phyloP scores from a whole-genome alignment of 1,140 invertebrate species.

The Drosophila subobscura region DNA sequence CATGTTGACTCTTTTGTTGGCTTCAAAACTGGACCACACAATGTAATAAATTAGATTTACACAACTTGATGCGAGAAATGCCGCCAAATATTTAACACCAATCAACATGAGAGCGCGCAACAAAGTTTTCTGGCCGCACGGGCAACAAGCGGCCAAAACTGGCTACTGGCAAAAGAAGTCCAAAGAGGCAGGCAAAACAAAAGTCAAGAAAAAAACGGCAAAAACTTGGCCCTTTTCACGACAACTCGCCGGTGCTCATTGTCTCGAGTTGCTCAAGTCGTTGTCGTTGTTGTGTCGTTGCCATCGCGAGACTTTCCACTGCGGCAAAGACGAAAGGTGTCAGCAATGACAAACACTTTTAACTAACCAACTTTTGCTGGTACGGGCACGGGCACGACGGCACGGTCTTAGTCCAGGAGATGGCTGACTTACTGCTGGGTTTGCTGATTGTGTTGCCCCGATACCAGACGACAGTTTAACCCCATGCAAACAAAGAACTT shows the following conservation, averaged over 20 bases:
- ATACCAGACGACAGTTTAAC: conserved; percentile 47
- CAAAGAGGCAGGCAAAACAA: conserved; percentile 29
- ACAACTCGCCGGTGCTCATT: conserved; percentile 36
- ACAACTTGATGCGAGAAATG: conserved; percentile 58
- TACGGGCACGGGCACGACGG: too few relatives aligned
- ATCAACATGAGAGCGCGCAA: conserved; percentile 58
- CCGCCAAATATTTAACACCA: conserved; percentile 79
- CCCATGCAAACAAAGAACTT: conserved; percentile 52
- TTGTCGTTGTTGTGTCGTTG: neutral
- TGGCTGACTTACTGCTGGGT: conserved; percentile 4
- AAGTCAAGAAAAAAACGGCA: conserved; percentile 17
- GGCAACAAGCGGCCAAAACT: conserved; percentile 7
- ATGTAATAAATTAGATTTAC: conserved; percentile 78
- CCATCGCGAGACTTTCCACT: neutral
- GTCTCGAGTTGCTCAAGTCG: conserved; percentile 47
- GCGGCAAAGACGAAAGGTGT: conserved; percentile 73
- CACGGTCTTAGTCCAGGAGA: conserved; percentile 2
- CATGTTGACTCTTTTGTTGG: conserved; percentile 22
- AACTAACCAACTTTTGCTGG: conserved; percentile 73
- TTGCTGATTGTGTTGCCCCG: conserved; percentile 55
- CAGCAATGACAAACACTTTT: conserved; percentile 82
- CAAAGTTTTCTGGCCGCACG: conserved; percentile 16
- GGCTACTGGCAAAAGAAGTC: conserved; percentile 5
- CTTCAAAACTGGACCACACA: conserved; percentile 63
- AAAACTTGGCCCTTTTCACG: conserved; percentile 67